phyloP scores from a whole-genome alignment of 2,888 invertebrate genomes.

The Rutpela maculata region DNA sequence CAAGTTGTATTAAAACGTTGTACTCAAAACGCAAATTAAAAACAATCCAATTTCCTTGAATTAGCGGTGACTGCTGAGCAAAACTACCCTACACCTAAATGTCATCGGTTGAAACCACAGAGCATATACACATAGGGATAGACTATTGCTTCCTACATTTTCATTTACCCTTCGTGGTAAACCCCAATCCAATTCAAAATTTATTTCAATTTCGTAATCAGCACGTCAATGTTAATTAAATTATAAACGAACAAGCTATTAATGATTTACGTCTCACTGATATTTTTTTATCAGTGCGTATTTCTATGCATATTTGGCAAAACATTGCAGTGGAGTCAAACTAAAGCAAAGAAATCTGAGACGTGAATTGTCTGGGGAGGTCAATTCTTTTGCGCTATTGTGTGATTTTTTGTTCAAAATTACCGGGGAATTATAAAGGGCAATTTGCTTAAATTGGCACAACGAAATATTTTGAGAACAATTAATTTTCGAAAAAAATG shows the following conservation, averaged over 20 bases:
- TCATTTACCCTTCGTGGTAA: slow-evolving; percentile 30
- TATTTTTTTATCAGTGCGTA: neutral
- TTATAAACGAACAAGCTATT: neutral
- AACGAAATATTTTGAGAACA: too few species aligned
- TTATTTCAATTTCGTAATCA: slow-evolving; percentile 28
- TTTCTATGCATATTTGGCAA: too few species aligned
- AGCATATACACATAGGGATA: slow-evolving; percentile 37
- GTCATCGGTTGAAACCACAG: slow-evolving; percentile 33
- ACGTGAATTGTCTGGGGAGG: too few species aligned
- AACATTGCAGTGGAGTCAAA: too few species aligned
- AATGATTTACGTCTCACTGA: neutral
- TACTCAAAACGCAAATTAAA: neutral
- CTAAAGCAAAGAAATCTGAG: too few species aligned
- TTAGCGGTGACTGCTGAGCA: slow-evolving; percentile 34
- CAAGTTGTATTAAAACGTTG: too few species aligned
- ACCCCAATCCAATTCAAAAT: slow-evolving; percentile 27
- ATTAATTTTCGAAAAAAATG: too few species aligned
- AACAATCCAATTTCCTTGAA: slow-evolving; percentile 30
- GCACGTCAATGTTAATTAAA: slow-evolving; percentile 22
- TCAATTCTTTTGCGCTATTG: too few species aligned
- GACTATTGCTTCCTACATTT: slow-evolving; percentile 29
- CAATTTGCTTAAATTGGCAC: too few species aligned
- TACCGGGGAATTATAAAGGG: too few species aligned
- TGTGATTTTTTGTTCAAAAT: too few species aligned
- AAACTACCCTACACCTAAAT: slow-evolving; percentile 35